Conservation (phyloP, 1,140 invertebrate genomes). For the Spodoptera frugiperda region DNA sequence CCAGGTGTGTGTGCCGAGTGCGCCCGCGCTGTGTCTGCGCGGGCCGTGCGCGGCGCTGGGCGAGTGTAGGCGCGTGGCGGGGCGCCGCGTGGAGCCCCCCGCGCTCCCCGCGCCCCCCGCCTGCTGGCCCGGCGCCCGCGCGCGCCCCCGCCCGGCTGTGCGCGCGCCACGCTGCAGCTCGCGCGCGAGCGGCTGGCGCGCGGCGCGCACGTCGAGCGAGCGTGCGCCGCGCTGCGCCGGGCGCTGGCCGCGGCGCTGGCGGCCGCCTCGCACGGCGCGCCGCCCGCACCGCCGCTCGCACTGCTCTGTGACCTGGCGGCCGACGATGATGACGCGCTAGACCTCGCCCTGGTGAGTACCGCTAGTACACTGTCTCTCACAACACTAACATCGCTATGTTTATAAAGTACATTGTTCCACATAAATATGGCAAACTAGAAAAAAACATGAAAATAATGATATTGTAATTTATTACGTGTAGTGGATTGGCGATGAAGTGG, state of each 20-base stretch:
- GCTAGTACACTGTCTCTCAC: not conserved
- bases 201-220: conserved; percentile 92
- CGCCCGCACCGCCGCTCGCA: conserved; percentile 88
- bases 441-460: too few relatives aligned
- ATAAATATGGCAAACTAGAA: too few relatives aligned
- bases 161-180: conserved; percentile 91
- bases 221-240: conserved; percentile 91
- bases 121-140: conserved; percentile 92
- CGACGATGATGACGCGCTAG: conserved; percentile 93
- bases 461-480: conserved; percentile 40
- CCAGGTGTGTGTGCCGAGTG: conserved; percentile 92
- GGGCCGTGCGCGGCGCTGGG: conserved; percentile 92
- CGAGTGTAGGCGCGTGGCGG: conserved; percentile 92
- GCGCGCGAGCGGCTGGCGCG: conserved; percentile 89
- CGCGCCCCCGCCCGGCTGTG: conserved; percentile 90
- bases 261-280: conserved; percentile 87
- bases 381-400: too few relatives aligned
- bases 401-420: too few relatives aligned
- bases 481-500: conserved; percentile 77
- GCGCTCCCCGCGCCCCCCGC: conserved; percentile 90
- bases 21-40: conserved; percentile 91
- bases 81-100: conserved; percentile 91
- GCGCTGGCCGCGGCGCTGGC: conserved; percentile 88
- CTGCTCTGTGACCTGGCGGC: conserved; percentile 93
- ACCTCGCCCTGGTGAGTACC: conserved; percentile 93